A percentile compares a stretch with the other conserved stretches of the same genome.
Conservation (phyloP, 2,113 vertebrate species). For the Ginglymostoma cirratum region DNA sequence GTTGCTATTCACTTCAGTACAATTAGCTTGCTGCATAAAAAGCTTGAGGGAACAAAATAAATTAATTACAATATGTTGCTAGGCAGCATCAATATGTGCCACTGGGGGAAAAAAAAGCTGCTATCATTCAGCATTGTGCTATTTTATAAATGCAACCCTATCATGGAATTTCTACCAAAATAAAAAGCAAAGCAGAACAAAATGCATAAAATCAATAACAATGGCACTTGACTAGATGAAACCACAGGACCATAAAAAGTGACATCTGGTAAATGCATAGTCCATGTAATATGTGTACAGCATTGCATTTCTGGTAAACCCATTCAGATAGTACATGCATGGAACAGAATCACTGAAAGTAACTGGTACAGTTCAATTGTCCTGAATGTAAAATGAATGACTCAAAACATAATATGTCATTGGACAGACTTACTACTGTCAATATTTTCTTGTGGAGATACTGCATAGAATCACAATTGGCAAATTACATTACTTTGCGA, state of each 20-base stretch:
- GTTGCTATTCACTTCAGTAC: no score
- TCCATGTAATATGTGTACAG: slow-evolving; percentile 61
- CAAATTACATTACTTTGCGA: not conserved
- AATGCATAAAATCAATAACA: slow-evolving; percentile 57
- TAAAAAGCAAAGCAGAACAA: slow-evolving; percentile 42
- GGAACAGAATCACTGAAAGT: slow-evolving; percentile 50
- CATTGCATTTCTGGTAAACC: slow-evolving; percentile 46
- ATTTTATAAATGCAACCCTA: slow-evolving; percentile 41
- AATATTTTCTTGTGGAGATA: slow-evolving; percentile 45
- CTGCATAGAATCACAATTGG: not conserved
- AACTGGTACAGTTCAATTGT: slow-evolving; percentile 46
- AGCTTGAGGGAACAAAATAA: not conserved
- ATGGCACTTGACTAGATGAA: slow-evolving; percentile 64
- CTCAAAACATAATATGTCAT: slow-evolving; percentile 42
- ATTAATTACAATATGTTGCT: not conserved
- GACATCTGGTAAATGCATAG: slow-evolving; percentile 65
- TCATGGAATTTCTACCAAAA: slow-evolving; percentile 42
- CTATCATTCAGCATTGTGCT: slow-evolving; percentile 23
- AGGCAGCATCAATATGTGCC: not conserved
- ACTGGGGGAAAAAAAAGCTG: not conserved
- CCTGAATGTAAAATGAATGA: slow-evolving; percentile 48
- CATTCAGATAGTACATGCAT: slow-evolving; percentile 41
- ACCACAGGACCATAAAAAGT: slow-evolving; percentile 55
- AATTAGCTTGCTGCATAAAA: not conserved
- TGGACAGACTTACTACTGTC: slow-evolving; percentile 39